Evolutionary conservation across 2,797 vertebrate species (phyloP).

Genomic region (Eulemur mongoz): DNA sequence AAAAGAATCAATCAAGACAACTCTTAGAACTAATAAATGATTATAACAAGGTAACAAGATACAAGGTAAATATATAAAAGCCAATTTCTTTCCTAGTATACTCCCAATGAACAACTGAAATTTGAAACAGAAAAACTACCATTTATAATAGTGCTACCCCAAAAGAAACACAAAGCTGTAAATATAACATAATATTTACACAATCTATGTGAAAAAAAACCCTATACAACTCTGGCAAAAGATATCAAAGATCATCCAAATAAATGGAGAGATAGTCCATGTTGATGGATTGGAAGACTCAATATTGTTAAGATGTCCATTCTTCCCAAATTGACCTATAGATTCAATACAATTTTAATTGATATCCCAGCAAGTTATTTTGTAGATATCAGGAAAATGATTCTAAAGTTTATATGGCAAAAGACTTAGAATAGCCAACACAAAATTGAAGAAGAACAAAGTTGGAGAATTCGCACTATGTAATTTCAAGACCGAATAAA

Average conservation of each 20-base stretch:
- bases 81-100: background rate
- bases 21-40: background rate
- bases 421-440: background rate
- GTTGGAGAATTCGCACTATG: background rate
- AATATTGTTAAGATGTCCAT: background rate
- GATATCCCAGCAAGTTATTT: background rate
- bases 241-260: background rate
- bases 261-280: background rate
- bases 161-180: background rate
- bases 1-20: background rate
- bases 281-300: background rate
- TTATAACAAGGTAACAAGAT: background rate
- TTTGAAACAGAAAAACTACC: background rate
- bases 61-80: background rate
- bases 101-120: background rate
- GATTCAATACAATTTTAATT: background rate
- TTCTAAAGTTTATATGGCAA: background rate
- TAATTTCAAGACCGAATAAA: background rate
- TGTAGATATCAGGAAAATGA: background rate
- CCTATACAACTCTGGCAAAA: background rate
- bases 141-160: background rate
- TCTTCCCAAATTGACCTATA: background rate
- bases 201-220: background rate
- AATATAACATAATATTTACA: background rate
- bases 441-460: background rate